Conservation (phyloP, 2,797 vertebrate species). For the Pitangus sulphuratus region DNA sequence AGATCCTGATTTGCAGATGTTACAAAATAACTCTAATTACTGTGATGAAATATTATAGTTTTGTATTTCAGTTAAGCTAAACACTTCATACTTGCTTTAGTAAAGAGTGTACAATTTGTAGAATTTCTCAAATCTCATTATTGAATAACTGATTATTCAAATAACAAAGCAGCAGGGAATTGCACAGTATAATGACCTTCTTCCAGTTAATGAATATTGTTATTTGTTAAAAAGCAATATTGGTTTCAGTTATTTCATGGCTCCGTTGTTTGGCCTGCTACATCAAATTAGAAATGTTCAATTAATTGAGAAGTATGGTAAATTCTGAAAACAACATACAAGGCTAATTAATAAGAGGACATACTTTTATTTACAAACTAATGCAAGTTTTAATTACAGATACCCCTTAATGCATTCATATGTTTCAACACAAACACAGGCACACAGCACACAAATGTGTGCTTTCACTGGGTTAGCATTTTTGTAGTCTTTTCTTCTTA, state of each 20-base stretch:
- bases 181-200: background rate
- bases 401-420: background rate
- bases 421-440: background rate
- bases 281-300: background rate
- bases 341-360: background rate
- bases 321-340: background rate
- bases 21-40: background rate
- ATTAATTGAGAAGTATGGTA: background rate
- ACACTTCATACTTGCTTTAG: background rate
- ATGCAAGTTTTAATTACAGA: background rate
- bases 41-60: background rate
- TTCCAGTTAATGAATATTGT: background rate
- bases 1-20: background rate
- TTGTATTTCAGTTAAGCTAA: background rate
- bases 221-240: background rate
- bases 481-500: background rate
- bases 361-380: background rate
- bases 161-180: constrained; percentile 13
- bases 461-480: background rate
- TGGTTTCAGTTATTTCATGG: background rate
- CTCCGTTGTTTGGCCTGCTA: background rate
- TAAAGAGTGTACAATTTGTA: background rate
- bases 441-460: background rate
- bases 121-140: constrained; percentile 21
- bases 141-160: background rate